Evolutionary conservation across 2,888 invertebrate genomes (phyloP).

Genomic region (Protodeltote pygarga): DNA sequence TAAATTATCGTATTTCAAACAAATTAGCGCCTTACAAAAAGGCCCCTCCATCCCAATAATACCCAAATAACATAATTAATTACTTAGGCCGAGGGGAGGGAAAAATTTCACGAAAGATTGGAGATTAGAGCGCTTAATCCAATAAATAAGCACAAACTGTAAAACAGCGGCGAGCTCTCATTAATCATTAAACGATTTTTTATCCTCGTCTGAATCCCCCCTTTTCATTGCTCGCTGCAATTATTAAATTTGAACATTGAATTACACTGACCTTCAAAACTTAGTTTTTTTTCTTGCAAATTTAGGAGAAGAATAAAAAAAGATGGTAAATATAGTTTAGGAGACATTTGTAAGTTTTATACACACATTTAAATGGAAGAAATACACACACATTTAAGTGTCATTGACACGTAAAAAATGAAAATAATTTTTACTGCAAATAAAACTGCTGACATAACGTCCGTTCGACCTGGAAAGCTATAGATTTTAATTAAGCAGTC

Average conservation of each 20-base stretch:
- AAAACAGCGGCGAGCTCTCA: constrained; percentile 64
- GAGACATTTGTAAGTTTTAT: no score
- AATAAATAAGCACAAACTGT: constrained; percentile 67
- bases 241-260: constrained; percentile 65
- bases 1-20: constrained; percentile 53
- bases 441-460: no score
- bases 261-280: constrained; percentile 50
- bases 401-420: no score
- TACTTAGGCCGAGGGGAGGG: constrained; percentile 58
- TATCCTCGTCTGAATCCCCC: constrained; percentile 23
- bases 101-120: constrained; percentile 64
- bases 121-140: constrained; percentile 71
- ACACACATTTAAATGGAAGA: no score
- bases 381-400: no score
- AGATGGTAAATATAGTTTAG: no score
- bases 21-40: constrained; percentile 56
- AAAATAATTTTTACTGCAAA: no score
- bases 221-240: constrained; percentile 50
- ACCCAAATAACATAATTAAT: constrained; percentile 73
- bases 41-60: constrained; percentile 57
- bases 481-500: no score
- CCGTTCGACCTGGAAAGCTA: no score
- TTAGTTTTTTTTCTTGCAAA: no score
- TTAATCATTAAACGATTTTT: constrained; percentile 72
- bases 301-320: no score